A percentile compares a stretch with the other conserved stretches of the same genome.
These are phyloP conservation scores for Balaeniceps rex DNA, from an alignment of 2,113 vertebrate species.

Conservation along the genomic window DNA sequence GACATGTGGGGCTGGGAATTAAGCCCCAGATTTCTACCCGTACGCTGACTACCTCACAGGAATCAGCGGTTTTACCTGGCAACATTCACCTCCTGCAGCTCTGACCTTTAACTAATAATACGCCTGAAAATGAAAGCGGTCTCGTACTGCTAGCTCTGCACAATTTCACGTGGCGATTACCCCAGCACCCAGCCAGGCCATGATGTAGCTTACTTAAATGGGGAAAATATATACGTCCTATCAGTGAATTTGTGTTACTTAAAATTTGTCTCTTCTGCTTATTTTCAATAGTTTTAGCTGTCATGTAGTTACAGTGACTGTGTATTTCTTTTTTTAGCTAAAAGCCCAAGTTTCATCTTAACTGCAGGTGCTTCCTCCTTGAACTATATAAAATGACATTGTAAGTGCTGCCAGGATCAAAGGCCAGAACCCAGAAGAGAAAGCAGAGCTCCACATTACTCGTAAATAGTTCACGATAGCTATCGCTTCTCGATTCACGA, in stretches of 20 bases:
- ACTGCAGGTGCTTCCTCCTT: conserved; percentile 21
- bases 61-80: background rate
- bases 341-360: background rate
- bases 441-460: background rate
- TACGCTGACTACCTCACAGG: background rate
- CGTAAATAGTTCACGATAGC: background rate
- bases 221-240: background rate
- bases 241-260: background rate
- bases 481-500: background rate
- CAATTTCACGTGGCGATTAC: fast-evolving
- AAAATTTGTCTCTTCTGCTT: background rate
- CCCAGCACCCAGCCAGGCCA: background rate
- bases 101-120: background rate
- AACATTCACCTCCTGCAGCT: background rate
- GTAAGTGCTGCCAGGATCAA: background rate
- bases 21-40: background rate
- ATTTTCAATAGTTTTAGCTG: background rate
- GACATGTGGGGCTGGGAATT: background rate
- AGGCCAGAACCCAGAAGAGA: background rate
- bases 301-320: background rate
- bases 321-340: background rate
- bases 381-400: background rate
- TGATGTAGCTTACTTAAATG: background rate
- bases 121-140: background rate
- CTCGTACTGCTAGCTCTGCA: background rate